These are phyloP conservation scores for Drosophila pectinifera DNA, from an alignment of 1,140 invertebrate species.

Conservation along the genomic window DNA sequence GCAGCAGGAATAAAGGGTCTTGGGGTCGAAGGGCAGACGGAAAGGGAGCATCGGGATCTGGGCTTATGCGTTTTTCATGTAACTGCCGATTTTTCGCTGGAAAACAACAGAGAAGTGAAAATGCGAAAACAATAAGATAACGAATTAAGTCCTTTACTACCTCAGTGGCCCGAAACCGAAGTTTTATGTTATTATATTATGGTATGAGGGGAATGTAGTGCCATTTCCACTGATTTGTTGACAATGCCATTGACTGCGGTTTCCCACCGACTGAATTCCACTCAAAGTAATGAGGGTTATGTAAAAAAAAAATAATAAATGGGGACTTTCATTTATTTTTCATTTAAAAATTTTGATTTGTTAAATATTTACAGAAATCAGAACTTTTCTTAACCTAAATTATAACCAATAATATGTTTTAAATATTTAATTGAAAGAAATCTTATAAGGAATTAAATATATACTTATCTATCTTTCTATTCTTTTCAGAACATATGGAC, in stretches of 20 bases:
- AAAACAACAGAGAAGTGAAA: conserved; percentile 34
- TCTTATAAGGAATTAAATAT: background rate
- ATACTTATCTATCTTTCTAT: too few species aligned
- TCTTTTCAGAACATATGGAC: conserved; percentile 2
- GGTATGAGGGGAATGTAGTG: conserved; percentile 42
- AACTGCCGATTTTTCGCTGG: conserved; percentile 39
- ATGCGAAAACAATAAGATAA: conserved; percentile 24
- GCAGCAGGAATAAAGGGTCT: conserved; percentile 3
- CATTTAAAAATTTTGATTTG: background rate
- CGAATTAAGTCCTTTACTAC: conserved; percentile 15
- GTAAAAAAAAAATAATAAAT: background rate
- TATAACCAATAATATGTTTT: too few species aligned
- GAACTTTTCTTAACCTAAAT: too few species aligned
- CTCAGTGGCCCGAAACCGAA: conserved; percentile 25
- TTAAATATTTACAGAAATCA: too few species aligned
- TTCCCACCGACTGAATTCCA: conserved; percentile 21
- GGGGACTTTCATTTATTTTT: too few species aligned
- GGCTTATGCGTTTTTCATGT: conserved; percentile 56
- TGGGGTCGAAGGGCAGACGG: background rate
- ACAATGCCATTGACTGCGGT: conserved; percentile 11
- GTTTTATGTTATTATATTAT: conserved; percentile 40
- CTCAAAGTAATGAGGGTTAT: background rate
- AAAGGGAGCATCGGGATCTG: conserved; percentile 8
- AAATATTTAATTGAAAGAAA: background rate
- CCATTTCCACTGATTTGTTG: conserved; percentile 45